A percentile compares a stretch with the other conserved stretches of the same genome.
Evolutionary conservation across 2,888 invertebrate genomes (phyloP).

Genomic region (Camponotus fellah): DNA sequence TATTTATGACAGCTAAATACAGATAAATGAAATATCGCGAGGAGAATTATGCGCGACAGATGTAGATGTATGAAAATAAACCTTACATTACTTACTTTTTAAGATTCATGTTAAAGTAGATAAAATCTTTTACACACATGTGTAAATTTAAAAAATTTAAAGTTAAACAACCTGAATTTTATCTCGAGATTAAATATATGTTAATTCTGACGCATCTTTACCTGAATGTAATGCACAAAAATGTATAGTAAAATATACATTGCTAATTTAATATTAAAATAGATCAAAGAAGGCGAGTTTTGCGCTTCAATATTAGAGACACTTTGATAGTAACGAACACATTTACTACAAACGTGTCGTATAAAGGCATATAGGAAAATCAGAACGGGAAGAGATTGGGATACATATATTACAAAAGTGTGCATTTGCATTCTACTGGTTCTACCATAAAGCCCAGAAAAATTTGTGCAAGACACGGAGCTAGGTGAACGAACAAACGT

Average conservation of each 20-base stretch:
- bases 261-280: constrained; percentile 12
- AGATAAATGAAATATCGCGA: not conserved
- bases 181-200: not conserved
- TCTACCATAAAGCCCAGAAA: constrained; percentile 27
- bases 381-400: constrained; percentile 1
- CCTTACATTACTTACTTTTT: not conserved
- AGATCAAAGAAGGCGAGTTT: not conserved
- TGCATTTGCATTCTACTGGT: constrained; percentile 38
- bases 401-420: not conserved
- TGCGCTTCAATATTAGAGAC: not conserved
- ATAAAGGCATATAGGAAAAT: constrained; percentile 1
- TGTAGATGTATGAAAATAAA: not conserved
- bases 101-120: not conserved
- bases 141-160: not conserved
- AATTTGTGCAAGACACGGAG: constrained; percentile 11
- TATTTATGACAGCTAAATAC: too few relatives aligned
- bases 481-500: constrained; percentile 36
- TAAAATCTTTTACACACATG: not conserved
- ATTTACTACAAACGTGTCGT: not conserved
- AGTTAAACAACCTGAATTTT: not conserved
- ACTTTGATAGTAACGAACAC: not conserved
- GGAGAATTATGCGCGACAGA: not conserved
- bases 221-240: not conserved
- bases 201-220: not conserved
- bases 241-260: not conserved